Evolutionary conservation across 2,888 invertebrate genomes (phyloP), one percentile per base, ranked within the genome.

Genomic region (Tubulanus polymorphus): DNA sequence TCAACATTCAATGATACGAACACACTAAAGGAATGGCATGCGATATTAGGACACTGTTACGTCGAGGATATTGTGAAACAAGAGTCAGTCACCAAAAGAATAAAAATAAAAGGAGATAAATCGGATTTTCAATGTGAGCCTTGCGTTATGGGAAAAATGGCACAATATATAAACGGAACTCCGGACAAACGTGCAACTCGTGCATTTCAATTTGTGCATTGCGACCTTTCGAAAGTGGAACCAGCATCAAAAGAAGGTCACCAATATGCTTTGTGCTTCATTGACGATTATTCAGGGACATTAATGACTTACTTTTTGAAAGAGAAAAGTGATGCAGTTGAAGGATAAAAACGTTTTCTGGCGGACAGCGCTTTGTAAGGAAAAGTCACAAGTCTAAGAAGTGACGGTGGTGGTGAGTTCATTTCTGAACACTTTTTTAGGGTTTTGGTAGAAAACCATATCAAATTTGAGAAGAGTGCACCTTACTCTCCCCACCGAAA

Each of bases 31-130:
- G 51, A 55, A 26, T 55, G 53, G 60, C 53, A 62, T 51, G 46
- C 51, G 54, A 59, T 53, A n/a, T 26, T 60, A 25, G 62, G 62
- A 15, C 60, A 62, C 37, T 62, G 57, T 46, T 57, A 61, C 51
- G 28, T 53, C 15, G 35, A 48, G 26, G 59, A 52, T 30, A 41
- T 61, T 35, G 12, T 50, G 25, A 59, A 47, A 18, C 20, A 59
- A 15, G 54, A 58, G 46, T 41, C 27, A 3, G 49, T 29, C 15
- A 53, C 53, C 26, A 37, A 57, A 18, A 30, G 45, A n/a, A 57
- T 55, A 47, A 47, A n/a, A 45, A 50, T 59, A 2, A 54, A 37
- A 30, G 48, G 35, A 15, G 26, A 20, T 45, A n/a, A 55, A 6
- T n/a, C 18, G 35, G 37, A 56, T 12, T 37, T 48, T 48, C 48